Percentiles rank a stretch among this genome's conserved stretches.
These are phyloP conservation scores for Hypotaenidia okinawae DNA, from an alignment of 2,797 vertebrate species.

Conservation along the genomic window DNA sequence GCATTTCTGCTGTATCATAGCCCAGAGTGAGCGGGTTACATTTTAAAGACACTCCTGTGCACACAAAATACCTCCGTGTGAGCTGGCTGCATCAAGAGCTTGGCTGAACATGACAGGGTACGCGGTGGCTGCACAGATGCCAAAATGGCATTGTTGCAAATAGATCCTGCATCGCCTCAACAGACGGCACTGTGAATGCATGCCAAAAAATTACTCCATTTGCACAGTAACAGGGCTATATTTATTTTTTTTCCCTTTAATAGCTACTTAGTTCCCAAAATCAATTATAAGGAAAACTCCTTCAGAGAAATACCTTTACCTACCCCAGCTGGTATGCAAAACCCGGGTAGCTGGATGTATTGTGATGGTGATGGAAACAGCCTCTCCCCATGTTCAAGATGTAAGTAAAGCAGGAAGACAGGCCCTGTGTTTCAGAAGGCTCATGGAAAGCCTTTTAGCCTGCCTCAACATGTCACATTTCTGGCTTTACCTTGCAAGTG, in stretches of 20 bases:
- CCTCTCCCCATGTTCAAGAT: not conserved
- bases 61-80: not conserved
- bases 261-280: not conserved
- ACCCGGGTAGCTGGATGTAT: accelerated
- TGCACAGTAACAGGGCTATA: not conserved
- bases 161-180: not conserved
- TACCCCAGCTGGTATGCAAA: not conserved
- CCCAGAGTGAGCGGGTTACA: not conserved
- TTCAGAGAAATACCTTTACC: not conserved
- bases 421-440: not conserved
- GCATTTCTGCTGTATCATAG: not conserved
- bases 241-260: not conserved
- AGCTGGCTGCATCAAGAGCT: not conserved
- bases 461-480: accelerated
- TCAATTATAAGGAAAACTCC: not conserved
- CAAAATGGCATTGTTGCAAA: not conserved
- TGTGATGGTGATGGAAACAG: not conserved
- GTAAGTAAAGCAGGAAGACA: not conserved
- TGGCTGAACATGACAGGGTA: not conserved
- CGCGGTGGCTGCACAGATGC: not conserved
- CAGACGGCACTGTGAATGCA: not conserved
- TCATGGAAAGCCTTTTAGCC: not conserved
- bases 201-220: not conserved
- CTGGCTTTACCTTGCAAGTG: not conserved
- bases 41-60: not conserved